A percentile compares a stretch with the other conserved stretches of the same genome.
Conservation (phyloP, 2,113 vertebrate genomes). For the Corythornis madagascariensis region DNA sequence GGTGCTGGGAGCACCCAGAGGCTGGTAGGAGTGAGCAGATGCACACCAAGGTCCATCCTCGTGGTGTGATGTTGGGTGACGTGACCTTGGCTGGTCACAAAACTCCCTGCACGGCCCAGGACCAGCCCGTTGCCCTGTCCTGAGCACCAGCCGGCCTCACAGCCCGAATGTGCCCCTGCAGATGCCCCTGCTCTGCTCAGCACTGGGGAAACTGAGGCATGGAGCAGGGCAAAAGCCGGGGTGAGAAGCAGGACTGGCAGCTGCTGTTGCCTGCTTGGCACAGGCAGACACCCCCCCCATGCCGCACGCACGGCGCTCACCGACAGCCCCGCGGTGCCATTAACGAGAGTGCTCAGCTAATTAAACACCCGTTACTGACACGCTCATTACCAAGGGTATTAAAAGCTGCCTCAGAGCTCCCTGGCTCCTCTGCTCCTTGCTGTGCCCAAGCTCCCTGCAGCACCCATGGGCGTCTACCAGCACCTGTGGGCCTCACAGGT, state of each 20-base stretch:
- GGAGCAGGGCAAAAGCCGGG: accelerated
- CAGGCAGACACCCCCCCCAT: neutral
- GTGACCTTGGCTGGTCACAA: accelerated
- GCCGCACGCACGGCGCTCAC: accelerated
- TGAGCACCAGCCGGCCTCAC: accelerated
- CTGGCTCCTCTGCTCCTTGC: accelerated
- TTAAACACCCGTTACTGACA: conserved; percentile 40
- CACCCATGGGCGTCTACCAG: neutral
- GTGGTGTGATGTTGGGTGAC: accelerated
- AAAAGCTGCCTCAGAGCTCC: neutral
- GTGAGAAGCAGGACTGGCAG: neutral
- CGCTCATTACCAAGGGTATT: neutral
- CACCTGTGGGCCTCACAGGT: neutral
- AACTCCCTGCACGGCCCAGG: accelerated
- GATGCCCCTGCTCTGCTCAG: accelerated
- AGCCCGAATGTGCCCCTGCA: accelerated
- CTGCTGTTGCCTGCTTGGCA: neutral
- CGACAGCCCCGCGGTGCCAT: neutral
- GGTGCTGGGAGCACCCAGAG: neutral
- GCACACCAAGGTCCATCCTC: accelerated
- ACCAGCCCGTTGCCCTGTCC: neutral
- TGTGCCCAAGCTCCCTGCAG: neutral
- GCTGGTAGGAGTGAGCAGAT: neutral
- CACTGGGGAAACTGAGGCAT: neutral
- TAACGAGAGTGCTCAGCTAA: conserved; percentile 39